These are phyloP conservation scores for Thalpophila matura DNA, from an alignment of 2,888 invertebrate species.

Conservation along the genomic window DNA sequence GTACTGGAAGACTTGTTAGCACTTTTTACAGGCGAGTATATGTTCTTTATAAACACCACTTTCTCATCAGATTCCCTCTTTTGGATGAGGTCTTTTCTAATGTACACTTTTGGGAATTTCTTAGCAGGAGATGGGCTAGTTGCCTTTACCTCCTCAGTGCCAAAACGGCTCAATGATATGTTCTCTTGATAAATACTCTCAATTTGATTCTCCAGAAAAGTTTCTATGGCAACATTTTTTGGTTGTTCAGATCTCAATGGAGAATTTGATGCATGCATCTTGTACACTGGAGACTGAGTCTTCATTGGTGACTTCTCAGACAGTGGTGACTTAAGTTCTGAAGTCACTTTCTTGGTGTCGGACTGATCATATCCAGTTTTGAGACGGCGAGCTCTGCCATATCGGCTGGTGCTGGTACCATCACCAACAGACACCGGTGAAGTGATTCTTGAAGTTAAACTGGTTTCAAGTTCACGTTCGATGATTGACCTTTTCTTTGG, in stretches of 20 bases:
- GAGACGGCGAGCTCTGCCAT: conserved; percentile 90
- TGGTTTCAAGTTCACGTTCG: conserved; percentile 86
- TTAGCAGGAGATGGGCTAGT: conserved; percentile 69
- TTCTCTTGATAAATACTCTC: conserved; percentile 83
- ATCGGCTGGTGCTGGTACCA: conserved; percentile 88
- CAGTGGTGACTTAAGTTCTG: conserved; percentile 72
- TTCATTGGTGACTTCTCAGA: conserved; percentile 74
- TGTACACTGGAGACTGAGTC: conserved; percentile 76
- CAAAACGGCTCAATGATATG: conserved; percentile 80
- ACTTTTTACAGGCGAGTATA: conserved; percentile 80
- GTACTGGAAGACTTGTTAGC: conserved; percentile 60
- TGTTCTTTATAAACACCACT: conserved; percentile 78
- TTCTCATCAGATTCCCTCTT: conserved; percentile 80
- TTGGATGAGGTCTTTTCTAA: conserved; percentile 85
- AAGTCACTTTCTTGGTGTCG: conserved; percentile 78
- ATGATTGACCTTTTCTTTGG: conserved; percentile 85
- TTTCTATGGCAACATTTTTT: conserved; percentile 63
- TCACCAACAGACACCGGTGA: conserved; percentile 76
- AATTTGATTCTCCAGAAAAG: conserved; percentile 76
- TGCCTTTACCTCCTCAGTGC: conserved; percentile 69
- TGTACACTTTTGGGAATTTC: conserved; percentile 81
- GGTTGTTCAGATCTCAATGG: conserved; percentile 74
- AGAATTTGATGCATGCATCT: conserved; percentile 85
- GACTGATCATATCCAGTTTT: conserved; percentile 85
- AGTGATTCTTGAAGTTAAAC: conserved; percentile 81